Evolutionary conservation across 1,140 invertebrate genomes (phyloP).

Genomic region (Drosophila kepulauana): DNA sequence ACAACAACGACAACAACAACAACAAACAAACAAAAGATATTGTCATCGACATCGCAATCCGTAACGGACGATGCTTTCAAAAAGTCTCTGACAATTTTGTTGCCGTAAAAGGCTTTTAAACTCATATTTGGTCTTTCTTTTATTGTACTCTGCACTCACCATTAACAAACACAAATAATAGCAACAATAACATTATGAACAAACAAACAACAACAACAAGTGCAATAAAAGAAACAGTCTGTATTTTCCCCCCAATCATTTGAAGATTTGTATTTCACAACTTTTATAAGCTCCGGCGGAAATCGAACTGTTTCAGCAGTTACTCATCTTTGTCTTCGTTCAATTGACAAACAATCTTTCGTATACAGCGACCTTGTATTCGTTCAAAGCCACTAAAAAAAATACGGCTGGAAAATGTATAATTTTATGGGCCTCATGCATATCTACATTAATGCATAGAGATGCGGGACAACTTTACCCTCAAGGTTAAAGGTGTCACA

Average conservation of each 20-base stretch:
- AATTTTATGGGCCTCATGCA: constrained; percentile 7
- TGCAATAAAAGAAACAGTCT: constrained; percentile 33
- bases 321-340: constrained; percentile 11
- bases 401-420: constrained; percentile 32
- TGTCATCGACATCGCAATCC: constrained; percentile 48
- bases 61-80: constrained; percentile 50
- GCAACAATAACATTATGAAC: constrained; percentile 11
- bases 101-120: constrained; percentile 55
- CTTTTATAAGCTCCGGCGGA: constrained; percentile 31
- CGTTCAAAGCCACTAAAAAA: constrained; percentile 43
- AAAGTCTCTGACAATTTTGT: constrained; percentile 25
- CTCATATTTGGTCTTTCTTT: constrained; percentile 47
- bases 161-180: constrained; percentile 16
- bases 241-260: constrained; percentile 43
- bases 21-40: constrained; percentile 17
- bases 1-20: constrained; percentile 16
- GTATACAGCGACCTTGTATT: constrained; percentile 44
- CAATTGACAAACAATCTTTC: constrained; percentile 23
- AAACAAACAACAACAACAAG: constrained; percentile 19
- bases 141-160: constrained; percentile 36
- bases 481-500: constrained; percentile 6
- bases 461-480: constrained; percentile 25
- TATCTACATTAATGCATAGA: neutral
- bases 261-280: constrained; percentile 44
- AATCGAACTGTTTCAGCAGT: constrained; percentile 24